Percentiles rank a stretch among this genome's conserved stretches.
Conservation (phyloP, 2,113 vertebrate species). For the Marmota flaviventris region DNA sequence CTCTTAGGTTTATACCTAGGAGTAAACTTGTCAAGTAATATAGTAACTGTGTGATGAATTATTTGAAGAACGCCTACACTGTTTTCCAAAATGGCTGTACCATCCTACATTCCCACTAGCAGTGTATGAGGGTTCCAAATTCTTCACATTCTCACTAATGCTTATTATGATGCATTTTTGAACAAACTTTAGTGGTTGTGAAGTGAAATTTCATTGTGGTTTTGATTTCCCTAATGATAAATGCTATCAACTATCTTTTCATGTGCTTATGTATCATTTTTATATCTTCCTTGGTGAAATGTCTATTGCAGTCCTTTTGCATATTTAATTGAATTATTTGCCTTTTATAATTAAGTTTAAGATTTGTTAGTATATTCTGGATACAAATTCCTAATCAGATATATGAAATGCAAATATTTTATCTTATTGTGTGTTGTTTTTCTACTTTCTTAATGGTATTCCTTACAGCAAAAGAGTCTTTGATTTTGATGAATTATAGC, state of each 20-base stretch:
- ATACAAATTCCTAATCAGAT: not conserved
- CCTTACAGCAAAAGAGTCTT: not conserved
- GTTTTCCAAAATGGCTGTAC: not conserved
- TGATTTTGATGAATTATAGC: not conserved
- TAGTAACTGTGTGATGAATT: not conserved
- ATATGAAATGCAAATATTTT: not conserved
- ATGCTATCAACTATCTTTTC: not conserved
- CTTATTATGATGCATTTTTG: not conserved
- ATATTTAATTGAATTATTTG: not conserved
- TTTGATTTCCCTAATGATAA: not conserved
- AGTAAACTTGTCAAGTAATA: not conserved
- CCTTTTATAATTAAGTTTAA: not conserved
- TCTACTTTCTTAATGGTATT: not conserved
- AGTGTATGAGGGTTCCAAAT: not conserved
- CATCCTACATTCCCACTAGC: not conserved
- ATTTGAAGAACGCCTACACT: not conserved
- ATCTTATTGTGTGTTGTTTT: not conserved
- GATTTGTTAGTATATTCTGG: not conserved
- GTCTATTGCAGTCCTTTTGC: not conserved
- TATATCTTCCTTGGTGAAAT: not conserved
- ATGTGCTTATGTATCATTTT: not conserved
- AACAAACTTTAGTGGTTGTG: not conserved
- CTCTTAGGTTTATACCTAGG: not conserved
- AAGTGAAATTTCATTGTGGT: not conserved
- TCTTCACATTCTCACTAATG: not conserved